These are phyloP conservation scores for Pachypeltis micranthus DNA, from an alignment of 1,140 invertebrate species.

Conservation along the genomic window DNA sequence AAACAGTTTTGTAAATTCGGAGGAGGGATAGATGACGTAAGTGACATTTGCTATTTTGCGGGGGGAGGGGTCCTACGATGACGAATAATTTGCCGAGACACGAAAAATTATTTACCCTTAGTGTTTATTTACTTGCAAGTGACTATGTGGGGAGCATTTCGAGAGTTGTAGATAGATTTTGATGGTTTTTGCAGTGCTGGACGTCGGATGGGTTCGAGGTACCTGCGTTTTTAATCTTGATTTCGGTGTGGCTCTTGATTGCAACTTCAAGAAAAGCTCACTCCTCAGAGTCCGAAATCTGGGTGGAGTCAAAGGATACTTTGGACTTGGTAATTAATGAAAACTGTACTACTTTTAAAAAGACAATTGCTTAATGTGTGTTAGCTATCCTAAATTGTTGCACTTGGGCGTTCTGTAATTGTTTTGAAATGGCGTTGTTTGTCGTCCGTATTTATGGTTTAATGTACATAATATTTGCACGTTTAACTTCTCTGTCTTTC, in stretches of 20 bases:
- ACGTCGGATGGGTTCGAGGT: constrained; percentile 41
- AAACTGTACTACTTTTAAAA: no score
- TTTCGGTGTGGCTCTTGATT: constrained; percentile 75
- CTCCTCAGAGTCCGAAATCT: constrained; percentile 78
- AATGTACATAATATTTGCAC: no score
- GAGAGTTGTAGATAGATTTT: not conserved
- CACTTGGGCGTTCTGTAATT: no score
- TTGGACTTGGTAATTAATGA: constrained; percentile 33
- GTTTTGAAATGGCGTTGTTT: no score
- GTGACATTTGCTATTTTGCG: not conserved
- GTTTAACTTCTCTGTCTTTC: no score
- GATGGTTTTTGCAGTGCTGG: constrained; percentile 29
- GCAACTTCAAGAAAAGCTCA: constrained; percentile 79
- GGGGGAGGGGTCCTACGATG: not conserved
- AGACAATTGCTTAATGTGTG: no score
- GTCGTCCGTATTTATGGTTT: no score
- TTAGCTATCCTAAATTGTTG: no score
- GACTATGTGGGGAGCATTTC: no score
- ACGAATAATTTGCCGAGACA: not conserved
- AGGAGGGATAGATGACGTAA: not conserved
- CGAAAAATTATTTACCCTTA: no score
- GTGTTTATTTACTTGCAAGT: no score
- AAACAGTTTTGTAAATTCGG: not conserved
- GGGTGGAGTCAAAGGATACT: constrained; percentile 74
- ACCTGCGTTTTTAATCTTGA: constrained; percentile 77